Evolutionary conservation across 2,113 vertebrate genomes (phyloP).

Genomic region (Proteles cristata): DNA sequence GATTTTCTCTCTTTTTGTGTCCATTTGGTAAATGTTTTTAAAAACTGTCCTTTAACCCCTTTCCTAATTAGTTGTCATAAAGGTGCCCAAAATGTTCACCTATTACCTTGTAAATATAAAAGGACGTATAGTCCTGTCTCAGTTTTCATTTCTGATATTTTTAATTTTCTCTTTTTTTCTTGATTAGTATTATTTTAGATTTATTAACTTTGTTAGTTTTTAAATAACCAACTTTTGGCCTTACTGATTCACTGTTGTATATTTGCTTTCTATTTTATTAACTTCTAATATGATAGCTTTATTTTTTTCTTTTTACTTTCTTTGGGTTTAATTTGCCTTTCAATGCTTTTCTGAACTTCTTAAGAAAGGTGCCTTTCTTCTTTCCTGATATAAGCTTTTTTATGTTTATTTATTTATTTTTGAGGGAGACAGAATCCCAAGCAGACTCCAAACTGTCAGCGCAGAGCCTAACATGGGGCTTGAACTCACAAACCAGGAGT

Average conservation of each 20-base stretch:
- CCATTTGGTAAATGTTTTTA: background rate
- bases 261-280: slow-evolving; percentile 7
- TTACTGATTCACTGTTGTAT: background rate
- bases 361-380: background rate
- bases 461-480: too few relatives aligned
- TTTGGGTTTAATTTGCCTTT: background rate
- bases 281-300: background rate
- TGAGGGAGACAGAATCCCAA: too few relatives aligned
- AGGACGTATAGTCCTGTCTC: background rate
- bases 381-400: background rate
- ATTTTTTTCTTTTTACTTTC: background rate
- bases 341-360: background rate
- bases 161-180: background rate
- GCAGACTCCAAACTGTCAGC: too few relatives aligned
- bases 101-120: background rate
- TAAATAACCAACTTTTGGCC: background rate
- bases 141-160: background rate
- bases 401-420: too few relatives aligned
- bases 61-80: background rate
- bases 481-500: too few relatives aligned
- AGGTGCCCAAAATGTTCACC: background rate
- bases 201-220: slow-evolving; percentile 3
- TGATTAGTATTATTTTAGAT: background rate
- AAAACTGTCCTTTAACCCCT: background rate
- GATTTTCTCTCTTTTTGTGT: background rate